These are phyloP conservation scores for Nanorana parkeri DNA, from an alignment of 2,113 vertebrate species.

Conservation along the genomic window DNA sequence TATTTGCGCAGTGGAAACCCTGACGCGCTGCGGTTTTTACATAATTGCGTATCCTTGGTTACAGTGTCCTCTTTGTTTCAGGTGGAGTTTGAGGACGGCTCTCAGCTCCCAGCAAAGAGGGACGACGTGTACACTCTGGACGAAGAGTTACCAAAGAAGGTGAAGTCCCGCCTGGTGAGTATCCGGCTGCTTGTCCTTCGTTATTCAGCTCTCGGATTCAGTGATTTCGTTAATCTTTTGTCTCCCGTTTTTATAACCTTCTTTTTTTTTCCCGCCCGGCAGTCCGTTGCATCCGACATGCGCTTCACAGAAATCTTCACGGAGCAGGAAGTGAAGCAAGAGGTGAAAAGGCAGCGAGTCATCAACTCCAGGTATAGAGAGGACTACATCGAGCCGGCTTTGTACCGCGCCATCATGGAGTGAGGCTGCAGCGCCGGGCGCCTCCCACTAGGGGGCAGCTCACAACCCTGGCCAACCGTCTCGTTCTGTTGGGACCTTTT, in stretches of 20 bases:
- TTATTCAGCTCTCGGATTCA: too few species aligned
- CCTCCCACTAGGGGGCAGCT: neutral
- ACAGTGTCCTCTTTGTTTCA: conserved; percentile 59
- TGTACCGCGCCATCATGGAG: conserved; percentile 97
- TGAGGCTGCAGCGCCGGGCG: conserved; percentile 63
- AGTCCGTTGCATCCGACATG: conserved; percentile 98
- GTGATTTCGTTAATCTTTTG: too few species aligned
- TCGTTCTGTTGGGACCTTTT: conserved; percentile 21
- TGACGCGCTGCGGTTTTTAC: too few species aligned
- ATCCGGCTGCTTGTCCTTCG: neutral
- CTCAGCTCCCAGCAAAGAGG: conserved; percentile 92
- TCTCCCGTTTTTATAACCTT: too few species aligned
- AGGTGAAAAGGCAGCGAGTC: conserved; percentile 93
- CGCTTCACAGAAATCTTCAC: conserved; percentile 95
- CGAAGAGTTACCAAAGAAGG: conserved; percentile 96
- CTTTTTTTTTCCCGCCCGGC: conserved; percentile 54
- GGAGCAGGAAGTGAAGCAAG: conserved; percentile 88
- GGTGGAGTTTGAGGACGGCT: conserved; percentile 98
- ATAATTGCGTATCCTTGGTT: neutral
- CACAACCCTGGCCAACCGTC: conserved; percentile 23
- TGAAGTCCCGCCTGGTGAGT: conserved; percentile 93
- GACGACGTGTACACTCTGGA: conserved; percentile 96
- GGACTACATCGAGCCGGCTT: conserved; percentile 92
- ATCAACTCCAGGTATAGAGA: conserved; percentile 96
- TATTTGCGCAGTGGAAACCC: too few species aligned